Base-by-base conservation (phyloP, 2,113 vertebrate species). In the Corythornis vintsioides region DNA sequence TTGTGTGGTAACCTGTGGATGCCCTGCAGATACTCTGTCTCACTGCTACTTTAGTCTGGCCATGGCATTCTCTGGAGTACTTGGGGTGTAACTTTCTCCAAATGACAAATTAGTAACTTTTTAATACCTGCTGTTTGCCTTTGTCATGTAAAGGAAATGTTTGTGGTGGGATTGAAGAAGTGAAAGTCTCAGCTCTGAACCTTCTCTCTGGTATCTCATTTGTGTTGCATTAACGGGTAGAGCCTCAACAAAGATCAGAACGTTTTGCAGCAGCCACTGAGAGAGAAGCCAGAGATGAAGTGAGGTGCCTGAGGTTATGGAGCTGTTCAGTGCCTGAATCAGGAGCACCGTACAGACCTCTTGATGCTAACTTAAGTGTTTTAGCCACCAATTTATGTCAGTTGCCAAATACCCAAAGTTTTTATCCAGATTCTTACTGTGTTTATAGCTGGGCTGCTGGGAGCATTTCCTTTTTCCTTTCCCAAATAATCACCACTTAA, bases 151-250 rank as follows among this genome's bases (percentile, higher is more conserved):
- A 10, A 16, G 43, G 15, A 64, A 31, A 4, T 6, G 3, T 43
- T 74, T 13, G 1, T 19, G 24, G 8, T 9, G 22, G 70, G 15
- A n/a, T 14, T 64, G 70, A 77, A 84, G 61, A 17, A 38, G 38
- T 15, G 47, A 15, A 45, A 14, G 3, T 47, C 40, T 88, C 21
- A 11, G 25, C 60, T 33, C 31, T 77, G 69, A 50, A 18, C 5
- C 5, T 12, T 63, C 29, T 28, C 4, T 33, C 50, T 78, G 40
- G 24, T 64, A 17, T 38, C 55, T 29, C 26, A 17, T 70, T 48
- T 28, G 4, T 25, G 31, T 35, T 61, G 42, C 19, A 21, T 77
- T 48, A n/a, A 26, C 0, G 0, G n/a, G 15, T 25, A 60, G 55
- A 70, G 21, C 40, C 43, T 35, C 3, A 9, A 12, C 19, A 55